A percentile compares a stretch with the other conserved stretches of the same genome.
Conservation (phyloP, 2,797 vertebrate species). For the Anas bernieri region DNA sequence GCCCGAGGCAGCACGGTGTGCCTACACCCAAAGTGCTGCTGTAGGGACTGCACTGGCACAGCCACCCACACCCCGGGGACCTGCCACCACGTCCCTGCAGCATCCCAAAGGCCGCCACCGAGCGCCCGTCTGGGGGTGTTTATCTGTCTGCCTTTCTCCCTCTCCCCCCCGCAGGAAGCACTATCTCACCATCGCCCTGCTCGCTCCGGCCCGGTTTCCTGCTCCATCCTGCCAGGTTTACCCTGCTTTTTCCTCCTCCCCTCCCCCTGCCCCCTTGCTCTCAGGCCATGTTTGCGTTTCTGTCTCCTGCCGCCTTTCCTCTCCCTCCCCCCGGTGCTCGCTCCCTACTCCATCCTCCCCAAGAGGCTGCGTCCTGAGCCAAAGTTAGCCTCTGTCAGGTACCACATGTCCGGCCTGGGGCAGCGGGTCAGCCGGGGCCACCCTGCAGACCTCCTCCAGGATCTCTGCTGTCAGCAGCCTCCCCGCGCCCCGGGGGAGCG, state of each 20-base stretch:
- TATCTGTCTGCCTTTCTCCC: constrained; percentile 70
- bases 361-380: constrained; percentile 64
- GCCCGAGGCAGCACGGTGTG: accelerated
- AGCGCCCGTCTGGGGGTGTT: constrained; percentile 10
- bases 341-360: constrained; percentile 68
- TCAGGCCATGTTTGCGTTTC: constrained; percentile 75
- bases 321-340: constrained; percentile 29
- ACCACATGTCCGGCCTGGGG: constrained; percentile 70
- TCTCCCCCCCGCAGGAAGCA: constrained; percentile 76
- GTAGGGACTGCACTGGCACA: neutral
- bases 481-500: constrained; percentile 35
- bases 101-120: neutral
- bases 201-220: constrained; percentile 77
- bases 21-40: neutral
- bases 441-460: constrained; percentile 80
- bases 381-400: constrained; percentile 68
- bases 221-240: constrained; percentile 81
- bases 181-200: constrained; percentile 78
- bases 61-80: neutral
- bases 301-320: constrained; percentile 78
- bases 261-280: constrained; percentile 61
- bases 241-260: constrained; percentile 80
- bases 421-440: constrained; percentile 79
- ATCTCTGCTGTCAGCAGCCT: constrained; percentile 79
- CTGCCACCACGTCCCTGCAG: neutral